Evolutionary conservation across 2,113 vertebrate species (phyloP), one percentile per base, ranked within the genome.

Genomic region (Serinus canaria): DNA sequence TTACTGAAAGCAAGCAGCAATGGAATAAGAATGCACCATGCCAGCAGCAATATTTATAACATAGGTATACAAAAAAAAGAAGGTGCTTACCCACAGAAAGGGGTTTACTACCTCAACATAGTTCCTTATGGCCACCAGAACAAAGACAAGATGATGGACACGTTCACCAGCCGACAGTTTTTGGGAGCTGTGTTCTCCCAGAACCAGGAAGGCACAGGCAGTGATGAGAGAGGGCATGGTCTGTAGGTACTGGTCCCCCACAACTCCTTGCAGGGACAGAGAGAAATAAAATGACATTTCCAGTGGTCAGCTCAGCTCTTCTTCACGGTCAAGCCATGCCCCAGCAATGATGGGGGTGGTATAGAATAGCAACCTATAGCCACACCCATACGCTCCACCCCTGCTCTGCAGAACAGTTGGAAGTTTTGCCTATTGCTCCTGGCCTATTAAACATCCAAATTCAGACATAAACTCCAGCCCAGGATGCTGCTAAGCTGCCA

Each of bases 321-420:
- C 68, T 37, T 53, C 39, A 13, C 12, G 23, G 19, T 8, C 10
- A 39, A 62, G 15, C 39, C 19, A 10, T 0, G 0, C 5, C 33
- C 22, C 33, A 46, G 39, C 15, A 28, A 24, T 28, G 27, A 19
- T 23, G 4, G 22, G 23, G 6, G 6, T 53, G 39, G 23, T 24
- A 9, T 7, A 30, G 47, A 62, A 46, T 7, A 31, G 16, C 25
- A 35, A 50, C 20, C 31, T 58, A 30, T 6, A 21, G 12, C 23
- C 64, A 39, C 10, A 1, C 19, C 28, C 55, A 39, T 24, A 24
- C 0, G 0, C 23, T 68, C 15, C 0, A 0, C 2, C 35, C 39
- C 10, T 4, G 10, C 39, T 39, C 39, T 55, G 39, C 55, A 37
- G 39, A 55, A 43, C 44, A 62, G 53, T 11, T 15, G 6, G 10